Percentiles rank a stretch among this genome's conserved stretches.
These are phyloP conservation scores for Imbricaverruca yamaguchii DNA, from an alignment of 2,888 invertebrate genomes.

Conservation along the genomic window DNA sequence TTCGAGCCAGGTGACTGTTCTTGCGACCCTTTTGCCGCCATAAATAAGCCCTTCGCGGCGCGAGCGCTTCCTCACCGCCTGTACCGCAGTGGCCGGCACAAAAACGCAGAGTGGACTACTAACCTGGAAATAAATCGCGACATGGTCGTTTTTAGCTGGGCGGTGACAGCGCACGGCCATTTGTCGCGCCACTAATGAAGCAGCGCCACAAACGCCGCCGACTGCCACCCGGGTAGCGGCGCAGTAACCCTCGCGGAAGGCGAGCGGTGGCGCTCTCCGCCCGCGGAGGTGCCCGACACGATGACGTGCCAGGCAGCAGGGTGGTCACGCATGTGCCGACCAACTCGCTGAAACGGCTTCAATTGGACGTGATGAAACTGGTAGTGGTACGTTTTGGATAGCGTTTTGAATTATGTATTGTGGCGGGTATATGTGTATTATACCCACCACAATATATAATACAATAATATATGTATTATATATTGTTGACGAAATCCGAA, in stretches of 20 bases:
- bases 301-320: no score
- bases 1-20: not conserved
- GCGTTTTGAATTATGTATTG: no score
- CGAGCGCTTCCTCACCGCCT: not conserved
- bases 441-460: no score
- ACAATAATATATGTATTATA: no score
- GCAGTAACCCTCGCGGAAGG: not conserved
- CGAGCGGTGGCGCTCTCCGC: not conserved
- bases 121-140: constrained; percentile 13
- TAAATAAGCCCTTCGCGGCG: constrained; percentile 7
- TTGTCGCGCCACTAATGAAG: not conserved
- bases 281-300: not conserved
- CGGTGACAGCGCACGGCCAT: not conserved
- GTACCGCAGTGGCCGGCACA: not conserved
- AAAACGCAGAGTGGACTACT: not conserved
- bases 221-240: not conserved
- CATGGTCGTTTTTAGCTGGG: not conserved
- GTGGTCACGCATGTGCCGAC: no score
- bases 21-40: not conserved
- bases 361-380: no score
- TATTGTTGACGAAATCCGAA: no score
- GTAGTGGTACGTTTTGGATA: no score
- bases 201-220: not conserved
- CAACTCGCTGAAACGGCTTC: no score
- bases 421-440: no score